These are phyloP conservation scores for Leptinotarsa defecta DNA, from an alignment of 1,140 invertebrate genomes.

Conservation along the genomic window DNA sequence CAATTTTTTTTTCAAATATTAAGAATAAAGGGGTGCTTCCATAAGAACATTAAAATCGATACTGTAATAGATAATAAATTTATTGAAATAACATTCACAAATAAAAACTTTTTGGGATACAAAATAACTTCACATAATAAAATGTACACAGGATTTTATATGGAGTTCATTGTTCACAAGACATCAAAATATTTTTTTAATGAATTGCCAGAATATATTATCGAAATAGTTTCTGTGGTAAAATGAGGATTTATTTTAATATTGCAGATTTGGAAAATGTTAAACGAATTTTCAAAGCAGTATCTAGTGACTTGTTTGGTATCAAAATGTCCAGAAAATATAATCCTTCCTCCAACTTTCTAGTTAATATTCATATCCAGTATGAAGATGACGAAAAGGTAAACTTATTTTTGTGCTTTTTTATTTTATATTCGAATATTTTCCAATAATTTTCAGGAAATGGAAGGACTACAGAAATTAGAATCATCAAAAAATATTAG, in stretches of 20 bases:
- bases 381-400: conserved; percentile 47
- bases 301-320: conserved; percentile 37
- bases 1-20: no score
- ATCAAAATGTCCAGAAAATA: conserved; percentile 44
- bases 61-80: no score
- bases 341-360: conserved; percentile 47
- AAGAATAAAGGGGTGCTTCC: no score
- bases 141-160: no score
- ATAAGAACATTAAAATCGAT: no score
- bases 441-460: conserved; percentile 34
- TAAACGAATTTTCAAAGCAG: conserved; percentile 48
- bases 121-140: no score
- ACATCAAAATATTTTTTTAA: conserved; percentile 35
- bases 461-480: conserved; percentile 35
- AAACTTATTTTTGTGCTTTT: conserved; percentile 18
- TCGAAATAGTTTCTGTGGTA: no score
- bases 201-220: conserved; percentile 46
- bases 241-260: conserved; percentile 20
- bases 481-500: conserved; percentile 21
- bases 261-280: conserved; percentile 44
- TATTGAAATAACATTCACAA: no score
- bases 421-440: neutral
- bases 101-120: no score
- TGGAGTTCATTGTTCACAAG: no score
- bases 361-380: conserved; percentile 43